These are phyloP conservation scores for Poliocrania exsul DNA, from an alignment of 2,797 vertebrate genomes.

Conservation along the genomic window DNA sequence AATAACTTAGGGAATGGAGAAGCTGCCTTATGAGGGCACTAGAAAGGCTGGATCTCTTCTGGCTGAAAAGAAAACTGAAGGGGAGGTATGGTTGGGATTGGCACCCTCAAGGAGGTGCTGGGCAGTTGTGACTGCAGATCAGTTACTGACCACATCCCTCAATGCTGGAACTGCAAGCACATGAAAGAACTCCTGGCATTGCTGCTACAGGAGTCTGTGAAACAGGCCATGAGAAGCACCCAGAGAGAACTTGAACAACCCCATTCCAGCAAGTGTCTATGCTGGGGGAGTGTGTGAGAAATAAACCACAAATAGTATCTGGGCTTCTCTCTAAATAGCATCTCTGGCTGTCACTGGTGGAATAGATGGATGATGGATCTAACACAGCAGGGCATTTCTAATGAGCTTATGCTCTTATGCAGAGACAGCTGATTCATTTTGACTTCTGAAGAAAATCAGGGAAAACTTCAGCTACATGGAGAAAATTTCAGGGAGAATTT, in stretches of 20 bases:
- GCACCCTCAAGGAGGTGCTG: background rate
- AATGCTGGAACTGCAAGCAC: background rate
- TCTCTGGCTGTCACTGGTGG: background rate
- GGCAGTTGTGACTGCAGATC: background rate
- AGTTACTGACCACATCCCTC: background rate
- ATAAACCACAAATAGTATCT: background rate
- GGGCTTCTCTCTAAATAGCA: background rate
- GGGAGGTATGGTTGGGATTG: background rate
- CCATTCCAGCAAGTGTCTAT: fast-evolving
- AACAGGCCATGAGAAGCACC: background rate
- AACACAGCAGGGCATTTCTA: background rate
- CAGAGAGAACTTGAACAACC: background rate
- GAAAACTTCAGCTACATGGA: background rate
- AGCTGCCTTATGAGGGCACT: background rate
- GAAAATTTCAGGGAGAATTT: background rate
- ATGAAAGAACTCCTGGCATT: background rate
- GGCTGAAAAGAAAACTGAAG: background rate
- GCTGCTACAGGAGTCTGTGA: background rate
- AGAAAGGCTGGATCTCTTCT: background rate
- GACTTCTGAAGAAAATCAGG: background rate
- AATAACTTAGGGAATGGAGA: background rate
- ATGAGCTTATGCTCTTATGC: background rate
- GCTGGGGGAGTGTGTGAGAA: background rate
- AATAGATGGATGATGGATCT: background rate
- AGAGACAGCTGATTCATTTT: background rate